Conservation (phyloP, 2,888 invertebrate genomes). For the Chalcosyrphus nemorum region DNA sequence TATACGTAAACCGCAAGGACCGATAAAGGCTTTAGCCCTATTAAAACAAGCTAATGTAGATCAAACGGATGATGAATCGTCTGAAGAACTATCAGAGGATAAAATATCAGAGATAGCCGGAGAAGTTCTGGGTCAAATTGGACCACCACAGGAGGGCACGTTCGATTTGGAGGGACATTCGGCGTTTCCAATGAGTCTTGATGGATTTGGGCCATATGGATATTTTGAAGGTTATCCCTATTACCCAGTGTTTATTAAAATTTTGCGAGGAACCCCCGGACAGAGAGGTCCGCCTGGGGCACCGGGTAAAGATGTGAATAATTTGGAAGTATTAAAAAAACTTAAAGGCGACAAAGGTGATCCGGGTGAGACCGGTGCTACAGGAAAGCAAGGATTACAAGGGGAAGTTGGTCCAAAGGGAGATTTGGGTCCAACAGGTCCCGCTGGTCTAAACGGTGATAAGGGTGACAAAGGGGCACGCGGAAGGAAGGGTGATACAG, state of each 20-base stretch:
- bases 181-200: background rate
- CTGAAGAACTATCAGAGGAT: background rate
- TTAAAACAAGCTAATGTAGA: background rate
- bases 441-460: too few relatives aligned
- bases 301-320: background rate
- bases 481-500: background rate
- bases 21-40: background rate
- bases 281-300: slow-evolving; percentile 13
- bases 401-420: slow-evolving; percentile 33
- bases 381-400: slow-evolving; percentile 17
- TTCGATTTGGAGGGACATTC: background rate
- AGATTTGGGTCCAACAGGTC: slow-evolving; percentile 8
- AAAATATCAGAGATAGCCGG: background rate
- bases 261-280: slow-evolving; percentile 32
- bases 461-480: too few relatives aligned
- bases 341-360: slow-evolving; percentile 45
- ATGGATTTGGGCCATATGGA: background rate
- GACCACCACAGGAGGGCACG: background rate
- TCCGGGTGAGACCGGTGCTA: slow-evolving; percentile 1
- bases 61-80: background rate
- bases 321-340: slow-evolving; percentile 30
- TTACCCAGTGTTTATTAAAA: slow-evolving; percentile 29
- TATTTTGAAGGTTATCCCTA: slow-evolving; percentile 1
- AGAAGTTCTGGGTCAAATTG: background rate
- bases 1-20: background rate